Evolutionary conservation across 2,113 vertebrate species (phyloP).

Genomic region (Jacana jacana): DNA sequence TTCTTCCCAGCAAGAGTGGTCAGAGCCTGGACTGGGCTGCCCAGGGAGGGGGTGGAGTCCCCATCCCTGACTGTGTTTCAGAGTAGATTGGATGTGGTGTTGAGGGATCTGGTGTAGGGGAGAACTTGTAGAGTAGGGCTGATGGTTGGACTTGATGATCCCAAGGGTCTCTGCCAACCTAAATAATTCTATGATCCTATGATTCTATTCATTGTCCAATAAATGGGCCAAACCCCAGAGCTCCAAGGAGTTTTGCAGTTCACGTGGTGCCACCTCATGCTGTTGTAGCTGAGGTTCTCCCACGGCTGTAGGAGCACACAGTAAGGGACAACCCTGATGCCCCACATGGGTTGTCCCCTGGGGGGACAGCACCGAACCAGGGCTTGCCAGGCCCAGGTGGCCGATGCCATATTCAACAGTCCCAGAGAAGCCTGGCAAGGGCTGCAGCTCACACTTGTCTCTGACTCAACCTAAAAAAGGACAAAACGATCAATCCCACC

Average conservation of each 20-base stretch:
- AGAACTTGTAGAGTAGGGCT: too few species aligned
- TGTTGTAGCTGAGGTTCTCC: background rate
- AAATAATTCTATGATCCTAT: too few species aligned
- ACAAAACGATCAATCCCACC: background rate
- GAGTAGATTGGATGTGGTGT: too few species aligned
- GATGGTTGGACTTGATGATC: too few species aligned
- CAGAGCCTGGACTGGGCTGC: too few species aligned
- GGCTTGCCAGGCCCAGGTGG: accelerated
- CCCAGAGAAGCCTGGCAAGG: background rate
- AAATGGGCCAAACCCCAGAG: accelerated
- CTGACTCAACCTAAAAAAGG: background rate
- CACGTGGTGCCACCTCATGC: accelerated
- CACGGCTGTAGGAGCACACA: accelerated
- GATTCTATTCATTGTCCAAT: accelerated
- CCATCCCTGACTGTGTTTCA: too few species aligned
- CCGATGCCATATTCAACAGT: background rate
- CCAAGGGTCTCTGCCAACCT: too few species aligned
- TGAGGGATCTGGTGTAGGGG: too few species aligned
- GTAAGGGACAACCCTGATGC: accelerated
- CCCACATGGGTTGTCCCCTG: background rate
- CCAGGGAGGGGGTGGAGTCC: too few species aligned
- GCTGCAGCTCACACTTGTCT: background rate
- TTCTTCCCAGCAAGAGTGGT: too few species aligned
- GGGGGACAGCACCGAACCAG: accelerated
- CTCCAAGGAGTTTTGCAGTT: background rate